Base-by-base conservation (phyloP, 2,888 invertebrate genomes). In the Cantharis nigra region DNA sequence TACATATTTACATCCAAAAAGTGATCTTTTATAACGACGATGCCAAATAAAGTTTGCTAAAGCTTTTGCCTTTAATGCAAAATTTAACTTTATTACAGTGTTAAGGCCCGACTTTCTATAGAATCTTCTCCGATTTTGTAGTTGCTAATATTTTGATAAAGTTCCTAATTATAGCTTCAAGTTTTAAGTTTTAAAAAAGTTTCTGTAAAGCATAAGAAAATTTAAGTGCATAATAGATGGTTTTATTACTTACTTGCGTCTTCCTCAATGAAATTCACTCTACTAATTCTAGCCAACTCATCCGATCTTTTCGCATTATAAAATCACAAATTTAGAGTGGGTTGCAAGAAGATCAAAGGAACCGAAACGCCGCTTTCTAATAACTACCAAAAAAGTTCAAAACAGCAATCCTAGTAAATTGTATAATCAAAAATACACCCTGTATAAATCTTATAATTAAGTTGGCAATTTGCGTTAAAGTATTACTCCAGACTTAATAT, bases 61-160 rank as follows among this genome's bases (percentile, higher is more conserved):
- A 74, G 69, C 74, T 74, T 74, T 69, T 74, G 74, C 69, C 69
- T 74, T 74, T 69, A 74, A 69, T 74, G 74, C 69, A 69, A 69
- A 74, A 74, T 74, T 69, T 69, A 74, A 74, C 74, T 74, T 74
- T 74, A 72, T 72, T 72, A 72, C 72, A 72, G 72, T 72, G 72
- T 67, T 72, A 72, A 72, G 67, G 72, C 72, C 72, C 67, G 67
- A 67, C 72, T 72, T 72, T 69, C 72, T 72, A 72, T 72, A 72
- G 65, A 72, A 67, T 69, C 72, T 69, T 65, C 72, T 33, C 72
- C 67, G 72, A 72, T 72, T 72, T 72, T 72, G 72, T 72, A 72
- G 72, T 69, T 72, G 62, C 72, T 72, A 72, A 72, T 72, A 72
- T 72, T 72, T 72, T 72, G 72, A 63, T 63, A 69, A 74, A 74